Conservation (phyloP, 2,113 vertebrate species). For the Lepus timidus region DNA sequence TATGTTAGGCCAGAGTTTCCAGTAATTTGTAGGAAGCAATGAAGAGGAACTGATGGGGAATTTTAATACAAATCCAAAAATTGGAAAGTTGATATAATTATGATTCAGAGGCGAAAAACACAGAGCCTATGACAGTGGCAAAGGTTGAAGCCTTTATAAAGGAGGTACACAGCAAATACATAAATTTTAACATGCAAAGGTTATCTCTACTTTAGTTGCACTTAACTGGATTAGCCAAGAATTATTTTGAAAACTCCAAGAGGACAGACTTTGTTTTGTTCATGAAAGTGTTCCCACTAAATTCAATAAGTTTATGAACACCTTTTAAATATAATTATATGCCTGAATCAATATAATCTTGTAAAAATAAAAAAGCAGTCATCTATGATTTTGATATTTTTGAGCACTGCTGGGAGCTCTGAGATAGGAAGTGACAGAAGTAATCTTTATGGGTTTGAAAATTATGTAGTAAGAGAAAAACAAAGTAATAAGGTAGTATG, state of each 20-base stretch:
- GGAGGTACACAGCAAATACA: not conserved
- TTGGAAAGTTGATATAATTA: not conserved
- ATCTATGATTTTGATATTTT: not conserved
- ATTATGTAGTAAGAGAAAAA: not conserved
- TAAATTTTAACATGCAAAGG: too few relatives aligned
- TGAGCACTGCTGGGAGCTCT: not conserved
- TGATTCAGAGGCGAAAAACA: not conserved
- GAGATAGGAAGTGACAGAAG: not conserved
- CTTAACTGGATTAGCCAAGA: not conserved
- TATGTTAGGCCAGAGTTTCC: not conserved
- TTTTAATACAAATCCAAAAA: not conserved
- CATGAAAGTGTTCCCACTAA: not conserved
- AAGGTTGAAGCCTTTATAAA: not conserved
- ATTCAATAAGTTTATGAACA: not conserved
- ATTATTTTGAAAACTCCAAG: not conserved
- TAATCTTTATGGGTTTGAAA: not conserved
- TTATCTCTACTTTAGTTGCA: not conserved
- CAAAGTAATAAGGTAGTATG: not conserved
- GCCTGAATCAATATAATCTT: constrained; percentile 1
- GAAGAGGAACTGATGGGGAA: not conserved
- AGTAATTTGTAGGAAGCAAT: not conserved
- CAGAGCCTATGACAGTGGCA: not conserved
- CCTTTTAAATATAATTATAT: not conserved
- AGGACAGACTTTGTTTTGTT: not conserved
- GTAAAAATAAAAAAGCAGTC: not conserved